phyloP scores from a whole-genome alignment of 2,888 invertebrate genomes.

The Galerucella nymphaeae region DNA sequence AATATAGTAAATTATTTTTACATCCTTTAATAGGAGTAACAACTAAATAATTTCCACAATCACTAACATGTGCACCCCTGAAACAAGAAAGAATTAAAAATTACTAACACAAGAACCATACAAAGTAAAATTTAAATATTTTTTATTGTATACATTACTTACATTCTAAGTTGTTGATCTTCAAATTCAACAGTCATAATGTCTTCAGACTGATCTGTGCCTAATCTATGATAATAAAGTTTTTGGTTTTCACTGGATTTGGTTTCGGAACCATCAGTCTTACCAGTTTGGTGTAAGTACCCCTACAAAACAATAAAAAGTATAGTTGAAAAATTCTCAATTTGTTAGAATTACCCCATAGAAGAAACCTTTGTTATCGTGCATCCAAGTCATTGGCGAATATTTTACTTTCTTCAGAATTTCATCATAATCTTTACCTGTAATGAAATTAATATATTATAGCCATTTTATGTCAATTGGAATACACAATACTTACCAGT shows the following conservation, averaged over 20 bases:
- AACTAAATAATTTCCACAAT: constrained; percentile 92
- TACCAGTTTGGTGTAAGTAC: constrained; percentile 81
- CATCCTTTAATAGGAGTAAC: constrained; percentile 88
- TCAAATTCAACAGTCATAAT: constrained; percentile 90
- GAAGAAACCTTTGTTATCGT: constrained; percentile 94
- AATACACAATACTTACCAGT: constrained; percentile 67
- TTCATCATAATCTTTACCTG: constrained; percentile 83
- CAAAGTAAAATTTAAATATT: too few relatives aligned
- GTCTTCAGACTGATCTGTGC: constrained; percentile 88
- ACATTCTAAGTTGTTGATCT: constrained; percentile 93
- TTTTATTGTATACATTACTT: constrained; percentile 61
- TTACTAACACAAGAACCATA: not conserved
- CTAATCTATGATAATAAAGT: constrained; percentile 90
- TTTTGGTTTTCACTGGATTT: constrained; percentile 90
- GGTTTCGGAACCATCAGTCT: constrained; percentile 93
- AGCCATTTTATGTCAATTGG: too few relatives aligned
- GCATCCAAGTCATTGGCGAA: constrained; percentile 92
- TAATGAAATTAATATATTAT: constrained; percentile 15
- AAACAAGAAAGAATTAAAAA: constrained; percentile 25
- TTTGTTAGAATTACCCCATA: constrained; percentile 76
- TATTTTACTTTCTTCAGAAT: constrained; percentile 93
- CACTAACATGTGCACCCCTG: constrained; percentile 86
- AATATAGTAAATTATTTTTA: constrained; percentile 90
- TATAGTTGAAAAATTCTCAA: not conserved
- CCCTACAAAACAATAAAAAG: constrained; percentile 66